phyloP scores from a whole-genome alignment of 2,888 invertebrate species.

The Aelia acuminata region DNA sequence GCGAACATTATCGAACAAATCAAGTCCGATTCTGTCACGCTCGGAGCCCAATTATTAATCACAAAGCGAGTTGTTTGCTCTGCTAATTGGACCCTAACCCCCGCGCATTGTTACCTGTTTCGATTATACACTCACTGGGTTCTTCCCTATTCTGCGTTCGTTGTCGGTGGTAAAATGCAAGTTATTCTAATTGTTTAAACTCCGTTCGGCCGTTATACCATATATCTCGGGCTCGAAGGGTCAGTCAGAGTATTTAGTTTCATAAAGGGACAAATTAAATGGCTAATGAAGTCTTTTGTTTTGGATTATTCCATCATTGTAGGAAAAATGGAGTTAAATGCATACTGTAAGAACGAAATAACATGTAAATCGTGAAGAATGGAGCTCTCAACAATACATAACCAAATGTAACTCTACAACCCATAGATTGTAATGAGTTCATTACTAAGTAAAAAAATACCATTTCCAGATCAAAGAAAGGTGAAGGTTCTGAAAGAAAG shows the following conservation, averaged over 20 bases:
- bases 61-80: constrained; percentile 7
- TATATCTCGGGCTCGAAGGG: neutral
- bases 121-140: neutral
- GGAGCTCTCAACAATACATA: no score
- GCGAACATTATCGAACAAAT: constrained; percentile 1
- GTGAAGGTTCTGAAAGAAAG: no score
- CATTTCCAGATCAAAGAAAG: no score
- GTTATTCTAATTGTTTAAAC: neutral
- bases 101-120: neutral
- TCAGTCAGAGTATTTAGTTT: neutral
- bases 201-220: no score
- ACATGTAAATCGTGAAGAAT: no score
- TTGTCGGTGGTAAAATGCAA: neutral
- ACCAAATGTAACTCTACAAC: no score
- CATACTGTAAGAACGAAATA: no score
- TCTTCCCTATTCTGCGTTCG: neutral
- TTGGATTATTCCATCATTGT: no score
- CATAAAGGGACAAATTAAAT: neutral
- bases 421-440: no score
- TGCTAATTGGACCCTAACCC: constrained; percentile 12
- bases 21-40: constrained; percentile 17
- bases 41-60: constrained; percentile 36
- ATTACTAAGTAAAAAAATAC: no score
- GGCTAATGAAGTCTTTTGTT: neutral
- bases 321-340: no score